Percentiles rank a stretch among this genome's conserved stretches.
Conservation (phyloP, 2,888 invertebrate genomes). For the Caenorhabditis uteleia region DNA sequence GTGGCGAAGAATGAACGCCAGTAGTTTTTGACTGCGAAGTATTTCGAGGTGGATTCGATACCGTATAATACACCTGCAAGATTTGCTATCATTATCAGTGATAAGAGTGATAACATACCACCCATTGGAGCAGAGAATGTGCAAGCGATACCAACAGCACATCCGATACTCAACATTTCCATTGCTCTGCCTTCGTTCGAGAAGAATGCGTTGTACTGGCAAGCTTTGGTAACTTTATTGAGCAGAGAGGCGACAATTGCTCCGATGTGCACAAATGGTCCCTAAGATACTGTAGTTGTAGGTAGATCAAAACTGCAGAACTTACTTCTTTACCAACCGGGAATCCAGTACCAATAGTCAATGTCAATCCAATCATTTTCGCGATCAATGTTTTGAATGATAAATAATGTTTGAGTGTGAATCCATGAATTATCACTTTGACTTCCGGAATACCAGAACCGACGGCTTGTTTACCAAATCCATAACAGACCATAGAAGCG, state of each 20-base stretch:
- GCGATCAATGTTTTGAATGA: constrained; percentile 91
- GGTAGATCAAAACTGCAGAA: constrained; percentile 12
- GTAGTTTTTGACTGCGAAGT: constrained; percentile 96
- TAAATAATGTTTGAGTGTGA: constrained; percentile 92
- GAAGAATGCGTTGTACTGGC: constrained; percentile 57
- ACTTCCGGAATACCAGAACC: constrained; percentile 99
- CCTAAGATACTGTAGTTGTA: constrained; percentile 70
- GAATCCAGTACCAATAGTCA: constrained; percentile 91
- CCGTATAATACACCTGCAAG: constrained; percentile 79
- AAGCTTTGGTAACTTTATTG: constrained; percentile 69
- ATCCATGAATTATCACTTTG: constrained; percentile 93
- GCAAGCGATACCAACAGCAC: constrained; percentile 90
- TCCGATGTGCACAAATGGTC: constrained; percentile 98
- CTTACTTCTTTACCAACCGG: constrained; percentile 97
- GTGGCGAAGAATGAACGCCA: constrained; percentile 77
- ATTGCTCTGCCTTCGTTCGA: constrained; percentile 76
- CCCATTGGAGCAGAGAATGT: constrained; percentile 97
- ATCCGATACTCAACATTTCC: constrained; percentile 96
- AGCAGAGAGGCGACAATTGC: constrained; percentile 93
- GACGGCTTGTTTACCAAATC: constrained; percentile 94
- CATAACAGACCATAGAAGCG: constrained; percentile 95
- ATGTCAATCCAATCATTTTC: constrained; percentile 90
- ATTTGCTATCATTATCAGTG: background rate
- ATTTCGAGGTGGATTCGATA: constrained; percentile 97
- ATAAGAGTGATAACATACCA: too few relatives aligned